These are phyloP conservation scores for Orthonyx spaldingii DNA, from an alignment of 2,113 vertebrate species.

Conservation along the genomic window DNA sequence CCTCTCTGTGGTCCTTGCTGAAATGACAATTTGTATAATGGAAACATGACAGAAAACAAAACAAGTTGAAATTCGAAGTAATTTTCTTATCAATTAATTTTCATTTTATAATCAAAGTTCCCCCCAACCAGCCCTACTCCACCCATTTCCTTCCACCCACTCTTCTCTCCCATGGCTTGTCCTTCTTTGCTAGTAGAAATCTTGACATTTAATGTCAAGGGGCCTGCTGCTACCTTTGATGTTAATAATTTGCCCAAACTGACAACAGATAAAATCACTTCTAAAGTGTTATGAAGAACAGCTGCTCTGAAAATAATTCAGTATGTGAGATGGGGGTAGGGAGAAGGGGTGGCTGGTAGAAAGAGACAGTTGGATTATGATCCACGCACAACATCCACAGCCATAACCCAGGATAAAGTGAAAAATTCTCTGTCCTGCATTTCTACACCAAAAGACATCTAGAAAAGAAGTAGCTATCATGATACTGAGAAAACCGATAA, in stretches of 20 bases:
- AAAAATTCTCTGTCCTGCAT: neutral
- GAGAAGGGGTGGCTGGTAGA: neutral
- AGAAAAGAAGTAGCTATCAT: neutral
- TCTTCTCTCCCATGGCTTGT: neutral
- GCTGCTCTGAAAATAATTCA: constrained; percentile 35
- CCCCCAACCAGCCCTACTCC: neutral
- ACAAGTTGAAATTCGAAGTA: neutral
- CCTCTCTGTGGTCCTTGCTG: neutral
- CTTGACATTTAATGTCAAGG: neutral
- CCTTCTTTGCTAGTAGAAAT: neutral
- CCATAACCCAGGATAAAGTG: neutral
- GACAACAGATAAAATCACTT: constrained; percentile 57
- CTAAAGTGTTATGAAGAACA: constrained; percentile 50
- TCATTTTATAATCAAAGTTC: neutral
- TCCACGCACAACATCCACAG: neutral
- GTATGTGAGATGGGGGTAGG: neutral
- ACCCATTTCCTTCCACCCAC: neutral
- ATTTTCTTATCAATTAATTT: constrained; percentile 6
- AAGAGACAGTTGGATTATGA: neutral
- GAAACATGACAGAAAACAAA: neutral
- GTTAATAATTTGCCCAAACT: constrained; percentile 62
- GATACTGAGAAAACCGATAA: neutral
- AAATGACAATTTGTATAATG: neutral
- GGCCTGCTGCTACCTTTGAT: constrained; percentile 24
- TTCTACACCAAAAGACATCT: neutral